Conservation (phyloP, 2,888 invertebrate species). For the Eristalis tenax region DNA sequence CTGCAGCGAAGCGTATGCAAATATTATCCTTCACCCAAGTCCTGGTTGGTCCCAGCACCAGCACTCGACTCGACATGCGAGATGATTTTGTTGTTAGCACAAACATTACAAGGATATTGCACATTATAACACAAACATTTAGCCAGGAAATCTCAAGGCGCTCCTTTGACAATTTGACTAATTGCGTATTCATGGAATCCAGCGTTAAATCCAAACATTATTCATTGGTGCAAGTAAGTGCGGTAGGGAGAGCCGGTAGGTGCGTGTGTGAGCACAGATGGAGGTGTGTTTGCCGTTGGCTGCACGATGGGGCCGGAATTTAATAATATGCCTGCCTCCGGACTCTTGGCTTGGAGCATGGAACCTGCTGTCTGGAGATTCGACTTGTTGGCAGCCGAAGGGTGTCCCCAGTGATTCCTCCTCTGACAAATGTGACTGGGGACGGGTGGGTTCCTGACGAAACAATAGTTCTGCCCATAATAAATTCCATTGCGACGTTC, state of each 20-base stretch:
- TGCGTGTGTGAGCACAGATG: not conserved
- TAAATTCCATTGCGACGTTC: slow-evolving; percentile 48
- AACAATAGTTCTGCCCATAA: slow-evolving; percentile 43
- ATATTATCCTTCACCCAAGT: slow-evolving; percentile 26
- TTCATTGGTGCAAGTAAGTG: slow-evolving; percentile 39
- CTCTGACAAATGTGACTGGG: slow-evolving; percentile 30
- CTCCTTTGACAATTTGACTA: slow-evolving; percentile 64
- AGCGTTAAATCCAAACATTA: slow-evolving; percentile 66
- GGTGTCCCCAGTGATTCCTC: slow-evolving; percentile 7
- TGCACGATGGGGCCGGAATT: not conserved
- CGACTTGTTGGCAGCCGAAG: not conserved
- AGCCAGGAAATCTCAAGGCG: slow-evolving; percentile 62
- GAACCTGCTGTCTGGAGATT: not conserved
- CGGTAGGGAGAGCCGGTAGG: not conserved
- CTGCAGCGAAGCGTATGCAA: slow-evolving; percentile 28
- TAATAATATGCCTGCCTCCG: not conserved
- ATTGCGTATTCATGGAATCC: slow-evolving; percentile 68
- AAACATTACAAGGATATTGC: slow-evolving; percentile 62
- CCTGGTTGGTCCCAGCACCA: not conserved
- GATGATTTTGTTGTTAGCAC: slow-evolving; percentile 65
- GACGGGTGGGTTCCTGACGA: slow-evolving; percentile 22
- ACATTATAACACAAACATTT: slow-evolving; percentile 56
- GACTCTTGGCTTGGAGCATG: not conserved
- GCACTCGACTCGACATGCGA: slow-evolving; percentile 42
- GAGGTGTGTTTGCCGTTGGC: slow-evolving; percentile 15